These are phyloP conservation scores for Dendrophyllia cribrosa DNA, from an alignment of 64 coral and sea anemone genomes.

Conservation along the genomic window DNA sequence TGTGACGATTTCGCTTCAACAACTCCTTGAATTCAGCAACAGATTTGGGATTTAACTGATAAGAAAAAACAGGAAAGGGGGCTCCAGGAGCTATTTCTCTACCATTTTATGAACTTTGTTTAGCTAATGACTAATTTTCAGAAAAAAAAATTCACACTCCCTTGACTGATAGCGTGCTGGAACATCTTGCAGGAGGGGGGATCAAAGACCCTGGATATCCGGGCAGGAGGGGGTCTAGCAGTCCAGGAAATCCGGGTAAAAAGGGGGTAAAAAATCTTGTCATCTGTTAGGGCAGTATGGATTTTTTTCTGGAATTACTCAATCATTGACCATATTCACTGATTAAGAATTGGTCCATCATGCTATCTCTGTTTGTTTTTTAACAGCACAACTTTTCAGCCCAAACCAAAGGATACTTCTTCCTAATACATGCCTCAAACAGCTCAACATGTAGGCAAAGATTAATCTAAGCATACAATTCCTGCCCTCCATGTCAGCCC, in stretches of 20 bases:
- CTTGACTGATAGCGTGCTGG: background rate
- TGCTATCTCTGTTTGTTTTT: conserved; percentile 28
- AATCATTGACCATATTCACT: conserved; percentile 2
- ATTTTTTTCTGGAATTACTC: background rate
- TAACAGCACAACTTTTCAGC: conserved; percentile 25
- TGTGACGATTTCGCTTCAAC: conserved; percentile 36
- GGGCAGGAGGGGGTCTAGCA: background rate
- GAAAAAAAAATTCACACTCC: background rate
- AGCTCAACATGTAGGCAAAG: too few relatives aligned
- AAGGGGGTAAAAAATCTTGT: too few relatives aligned
- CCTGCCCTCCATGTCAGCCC: too few relatives aligned
- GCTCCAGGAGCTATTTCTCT: background rate
- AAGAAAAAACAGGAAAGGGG: conserved; percentile 13
- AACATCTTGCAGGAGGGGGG: too few relatives aligned
- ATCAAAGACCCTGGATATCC: background rate
- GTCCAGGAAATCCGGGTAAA: too few relatives aligned
- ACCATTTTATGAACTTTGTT: conserved; percentile 40
- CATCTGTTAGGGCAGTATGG: background rate
- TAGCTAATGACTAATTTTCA: background rate
- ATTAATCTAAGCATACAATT: too few relatives aligned
- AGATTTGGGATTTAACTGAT: conserved; percentile 48
- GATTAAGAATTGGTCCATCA: conserved; percentile 26
- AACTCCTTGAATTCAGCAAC: conserved; percentile 27
- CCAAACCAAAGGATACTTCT: conserved; percentile 5
- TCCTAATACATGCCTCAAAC: background rate